phyloP scores from a whole-genome alignment of 2,888 invertebrate species.

The Cephus pulcher region DNA sequence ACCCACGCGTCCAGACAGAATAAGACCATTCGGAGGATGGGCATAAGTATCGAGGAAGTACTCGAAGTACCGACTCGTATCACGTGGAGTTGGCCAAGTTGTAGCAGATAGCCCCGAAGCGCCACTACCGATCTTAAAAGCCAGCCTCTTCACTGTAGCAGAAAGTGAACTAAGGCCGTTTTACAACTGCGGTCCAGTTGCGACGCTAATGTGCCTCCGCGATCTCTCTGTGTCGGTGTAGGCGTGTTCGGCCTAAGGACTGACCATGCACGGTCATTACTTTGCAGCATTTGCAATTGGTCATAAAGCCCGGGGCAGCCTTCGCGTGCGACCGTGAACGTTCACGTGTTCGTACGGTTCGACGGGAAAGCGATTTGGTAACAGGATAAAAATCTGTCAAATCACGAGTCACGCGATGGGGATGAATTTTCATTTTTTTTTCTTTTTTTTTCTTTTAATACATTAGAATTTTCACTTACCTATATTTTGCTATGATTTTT shows the following conservation, averaged over 20 bases:
- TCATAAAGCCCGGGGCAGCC: conserved; percentile 35
- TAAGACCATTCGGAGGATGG: conserved; percentile 59
- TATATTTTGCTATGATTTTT: background rate
- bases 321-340: conserved; percentile 32
- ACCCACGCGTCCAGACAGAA: conserved; percentile 62
- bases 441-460: background rate
- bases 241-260: conserved; percentile 46
- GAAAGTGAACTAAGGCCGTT: conserved; percentile 41
- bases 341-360: background rate
- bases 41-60: conserved; percentile 61
- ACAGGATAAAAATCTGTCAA: background rate
- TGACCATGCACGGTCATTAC: conserved; percentile 49
- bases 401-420: background rate
- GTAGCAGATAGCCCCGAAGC: conserved; percentile 39
- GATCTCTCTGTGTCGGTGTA: conserved; percentile 33
- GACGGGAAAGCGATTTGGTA: background rate
- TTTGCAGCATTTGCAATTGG: conserved; percentile 51
- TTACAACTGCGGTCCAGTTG: conserved; percentile 50
- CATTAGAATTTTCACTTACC: background rate
- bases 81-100: conserved; percentile 23
- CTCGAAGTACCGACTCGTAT: conserved; percentile 26
- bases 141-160: background rate
- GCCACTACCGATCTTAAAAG: conserved; percentile 31
- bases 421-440: background rate
- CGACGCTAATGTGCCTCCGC: conserved; percentile 48